Evolutionary conservation across 2,113 vertebrate genomes (phyloP).

Genomic region (Synodontis membranacea): DNA sequence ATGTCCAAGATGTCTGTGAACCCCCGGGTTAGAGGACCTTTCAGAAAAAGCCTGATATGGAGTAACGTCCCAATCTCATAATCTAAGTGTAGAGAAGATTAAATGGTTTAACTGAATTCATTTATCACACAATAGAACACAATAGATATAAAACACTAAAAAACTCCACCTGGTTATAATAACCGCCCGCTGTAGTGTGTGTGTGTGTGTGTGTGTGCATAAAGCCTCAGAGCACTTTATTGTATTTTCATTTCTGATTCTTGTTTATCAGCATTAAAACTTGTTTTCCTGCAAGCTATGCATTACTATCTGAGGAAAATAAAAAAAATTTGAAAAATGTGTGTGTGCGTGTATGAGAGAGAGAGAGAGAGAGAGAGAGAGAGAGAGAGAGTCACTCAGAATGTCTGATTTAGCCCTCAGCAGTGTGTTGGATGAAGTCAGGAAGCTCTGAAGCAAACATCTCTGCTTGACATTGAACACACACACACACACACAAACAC

Average conservation of each 20-base stretch:
- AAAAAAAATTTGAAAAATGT: neutral
- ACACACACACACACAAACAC: conserved; percentile 9
- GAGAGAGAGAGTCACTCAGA: conserved; percentile 1
- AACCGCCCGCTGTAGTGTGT: neutral
- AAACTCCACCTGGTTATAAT: conserved; percentile 20
- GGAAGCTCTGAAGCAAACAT: conserved; percentile 6
- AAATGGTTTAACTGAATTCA: neutral
- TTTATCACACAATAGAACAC: neutral
- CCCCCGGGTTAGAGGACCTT: neutral
- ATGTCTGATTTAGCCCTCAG: conserved; percentile 47
- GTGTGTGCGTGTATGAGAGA: conserved; percentile 36
- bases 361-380: neutral
- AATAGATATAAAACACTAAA: neutral
- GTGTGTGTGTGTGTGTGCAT: neutral
- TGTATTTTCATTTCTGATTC: neutral
- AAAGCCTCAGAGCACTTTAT: neutral
- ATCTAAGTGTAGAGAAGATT: neutral
- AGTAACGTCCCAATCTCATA: neutral
- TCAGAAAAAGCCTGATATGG: too few species aligned
- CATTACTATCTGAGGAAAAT: neutral
- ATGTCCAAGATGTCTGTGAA: neutral
- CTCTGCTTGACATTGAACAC: conserved; percentile 14
- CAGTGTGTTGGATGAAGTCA: conserved; percentile 33
- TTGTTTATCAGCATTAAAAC: conserved; percentile 24
- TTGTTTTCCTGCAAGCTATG: conserved; percentile 11